phyloP scores from a whole-genome alignment of 2,113 vertebrate species.

The Polypterus senegalus region DNA sequence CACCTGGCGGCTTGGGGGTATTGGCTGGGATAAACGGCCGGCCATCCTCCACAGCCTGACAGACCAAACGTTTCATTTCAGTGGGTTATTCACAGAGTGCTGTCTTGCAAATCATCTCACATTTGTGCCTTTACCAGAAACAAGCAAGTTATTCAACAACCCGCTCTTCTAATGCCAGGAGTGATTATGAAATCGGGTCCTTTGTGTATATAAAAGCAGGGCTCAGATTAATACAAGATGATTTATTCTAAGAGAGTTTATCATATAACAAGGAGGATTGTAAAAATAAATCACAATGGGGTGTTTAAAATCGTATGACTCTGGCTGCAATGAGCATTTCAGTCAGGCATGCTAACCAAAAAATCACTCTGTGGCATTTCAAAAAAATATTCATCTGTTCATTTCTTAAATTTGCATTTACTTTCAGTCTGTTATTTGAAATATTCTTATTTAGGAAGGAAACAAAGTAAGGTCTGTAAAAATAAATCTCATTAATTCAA shows the following conservation, averaged over 20 bases:
- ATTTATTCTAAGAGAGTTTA: conserved; percentile 30
- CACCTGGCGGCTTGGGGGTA: no score
- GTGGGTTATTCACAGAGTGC: no score
- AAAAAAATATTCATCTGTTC: no score
- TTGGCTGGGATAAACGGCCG: no score
- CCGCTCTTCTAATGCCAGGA: conserved; percentile 30
- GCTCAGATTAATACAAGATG: conserved; percentile 36
- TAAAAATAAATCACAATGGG: conserved; percentile 17
- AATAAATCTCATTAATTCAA: no score
- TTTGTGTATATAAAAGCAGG: conserved; percentile 35
- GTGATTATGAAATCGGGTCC: conserved; percentile 31
- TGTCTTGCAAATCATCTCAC: conserved; percentile 16
- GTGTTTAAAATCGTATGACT: conserved; percentile 18
- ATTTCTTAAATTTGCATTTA: no score
- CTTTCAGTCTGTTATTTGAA: no score
- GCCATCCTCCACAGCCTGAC: no score
- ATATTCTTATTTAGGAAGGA: no score
- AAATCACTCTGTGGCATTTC: no score
- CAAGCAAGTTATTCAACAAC: conserved; percentile 6
- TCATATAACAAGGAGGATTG: conserved; percentile 19
- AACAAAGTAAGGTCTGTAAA: no score
- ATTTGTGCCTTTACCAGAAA: conserved; percentile 29
- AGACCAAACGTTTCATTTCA: no score
- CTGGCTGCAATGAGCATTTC: conserved; percentile 15
- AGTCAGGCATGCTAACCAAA: conserved; percentile 6